phyloP scores from a whole-genome alignment of 2,113 vertebrate species.

The Ia io region DNA sequence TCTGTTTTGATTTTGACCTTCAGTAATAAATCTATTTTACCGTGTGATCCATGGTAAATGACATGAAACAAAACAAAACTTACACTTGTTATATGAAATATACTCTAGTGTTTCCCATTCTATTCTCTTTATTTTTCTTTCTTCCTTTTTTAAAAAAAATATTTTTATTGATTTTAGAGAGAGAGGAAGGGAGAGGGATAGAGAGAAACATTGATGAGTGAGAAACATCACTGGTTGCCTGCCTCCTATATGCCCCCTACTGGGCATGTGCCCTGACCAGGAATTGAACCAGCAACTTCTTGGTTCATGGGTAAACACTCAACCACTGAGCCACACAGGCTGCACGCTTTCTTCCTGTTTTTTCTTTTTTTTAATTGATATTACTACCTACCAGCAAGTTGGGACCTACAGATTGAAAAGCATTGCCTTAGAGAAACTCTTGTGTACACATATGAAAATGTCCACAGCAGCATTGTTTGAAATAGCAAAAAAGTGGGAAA shows the following conservation, averaged over 20 bases:
- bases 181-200: no score
- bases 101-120: background rate
- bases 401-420: constrained; percentile 21
- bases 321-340: no score
- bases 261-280: no score
- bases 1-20: background rate
- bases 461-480: background rate
- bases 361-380: background rate
- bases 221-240: no score
- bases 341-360: background rate
- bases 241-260: no score
- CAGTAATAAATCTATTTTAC: constrained; percentile 37
- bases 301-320: no score
- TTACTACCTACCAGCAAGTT: background rate
- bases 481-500: constrained; percentile 19
- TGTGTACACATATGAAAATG: background rate
- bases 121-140: background rate
- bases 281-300: no score
- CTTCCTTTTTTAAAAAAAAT: background rate
- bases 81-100: background rate
- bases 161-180: no score
- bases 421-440: constrained; percentile 7
- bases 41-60: background rate
- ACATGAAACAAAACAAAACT: constrained; percentile 29
- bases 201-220: no score